phyloP scores from a whole-genome alignment of 2,797 vertebrate genomes.

The Silurus aristotelis region DNA sequence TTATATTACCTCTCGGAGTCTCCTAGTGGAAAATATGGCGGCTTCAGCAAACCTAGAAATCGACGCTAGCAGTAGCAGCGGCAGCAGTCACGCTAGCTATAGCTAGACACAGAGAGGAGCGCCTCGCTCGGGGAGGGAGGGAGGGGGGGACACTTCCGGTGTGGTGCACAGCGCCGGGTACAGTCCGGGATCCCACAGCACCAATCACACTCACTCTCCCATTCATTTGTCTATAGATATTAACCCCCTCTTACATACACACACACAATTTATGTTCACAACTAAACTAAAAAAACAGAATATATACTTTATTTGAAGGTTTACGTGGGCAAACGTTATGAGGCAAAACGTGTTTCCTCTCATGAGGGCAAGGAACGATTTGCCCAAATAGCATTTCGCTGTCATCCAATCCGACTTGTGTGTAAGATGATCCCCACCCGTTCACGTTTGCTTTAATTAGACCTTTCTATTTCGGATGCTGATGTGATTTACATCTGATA shows the following conservation, averaged over 20 bases:
- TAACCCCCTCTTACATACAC: not conserved
- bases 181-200: not conserved
- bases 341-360: not conserved
- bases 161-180: constrained; percentile 14
- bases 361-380: not conserved
- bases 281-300: not conserved
- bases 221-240: not conserved
- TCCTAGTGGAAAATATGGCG: constrained; percentile 83
- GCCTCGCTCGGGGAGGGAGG: not conserved
- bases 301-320: not conserved
- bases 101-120: constrained; percentile 27
- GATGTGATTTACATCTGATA: not conserved
- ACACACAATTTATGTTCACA: not conserved
- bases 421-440: not conserved
- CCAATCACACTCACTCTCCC: not conserved
- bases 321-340: not conserved
- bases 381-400: not conserved
- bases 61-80: constrained; percentile 53
- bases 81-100: constrained; percentile 61
- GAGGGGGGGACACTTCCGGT: constrained; percentile 43
- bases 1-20: constrained; percentile 78
- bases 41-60: constrained; percentile 71
- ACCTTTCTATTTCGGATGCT: constrained; percentile 1
- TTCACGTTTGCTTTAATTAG: not conserved
- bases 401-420: not conserved